These are phyloP conservation scores for Tetragnatha montana DNA, from an alignment of 2,888 invertebrate species.

Conservation along the genomic window DNA sequence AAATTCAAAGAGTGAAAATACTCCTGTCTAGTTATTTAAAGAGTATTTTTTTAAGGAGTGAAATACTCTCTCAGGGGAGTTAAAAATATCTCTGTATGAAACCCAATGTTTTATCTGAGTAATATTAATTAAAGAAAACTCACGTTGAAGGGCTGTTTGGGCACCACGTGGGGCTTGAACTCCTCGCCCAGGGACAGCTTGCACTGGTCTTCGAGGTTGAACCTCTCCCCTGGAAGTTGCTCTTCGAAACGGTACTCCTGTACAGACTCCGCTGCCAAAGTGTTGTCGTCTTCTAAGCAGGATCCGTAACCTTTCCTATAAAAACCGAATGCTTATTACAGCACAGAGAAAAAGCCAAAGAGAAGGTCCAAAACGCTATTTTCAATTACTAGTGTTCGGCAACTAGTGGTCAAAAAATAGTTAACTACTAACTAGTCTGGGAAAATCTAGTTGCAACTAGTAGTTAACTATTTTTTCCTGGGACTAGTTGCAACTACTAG, in stretches of 20 bases:
- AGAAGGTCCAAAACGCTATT: no score
- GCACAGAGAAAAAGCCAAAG: not conserved
- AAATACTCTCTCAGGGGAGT: no score
- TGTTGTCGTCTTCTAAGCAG: constrained; percentile 72
- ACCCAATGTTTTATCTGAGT: not conserved
- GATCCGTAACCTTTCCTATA: constrained; percentile 69
- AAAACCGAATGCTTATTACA: constrained; percentile 7
- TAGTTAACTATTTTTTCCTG: no score
- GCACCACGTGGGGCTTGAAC: constrained; percentile 74
- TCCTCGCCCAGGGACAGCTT: constrained; percentile 74
- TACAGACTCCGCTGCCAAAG: constrained; percentile 31
- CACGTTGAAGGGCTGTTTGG: constrained; percentile 75
- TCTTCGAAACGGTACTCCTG: constrained; percentile 48
- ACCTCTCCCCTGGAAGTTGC: constrained; percentile 75
- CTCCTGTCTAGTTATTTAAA: no score
- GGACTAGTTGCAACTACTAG: no score
- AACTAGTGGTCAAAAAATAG: no score
- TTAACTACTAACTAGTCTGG: no score
- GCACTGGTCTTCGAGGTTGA: constrained; percentile 74
- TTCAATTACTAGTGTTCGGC: no score
- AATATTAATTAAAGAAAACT: constrained; percentile 37
- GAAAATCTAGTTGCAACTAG: no score
- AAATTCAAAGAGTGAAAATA: no score
- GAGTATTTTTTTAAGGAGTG: no score
- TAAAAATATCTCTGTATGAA: no score